Base-by-base conservation (phyloP, 2,888 invertebrate species). In the Eumerus sabulonum region DNA sequence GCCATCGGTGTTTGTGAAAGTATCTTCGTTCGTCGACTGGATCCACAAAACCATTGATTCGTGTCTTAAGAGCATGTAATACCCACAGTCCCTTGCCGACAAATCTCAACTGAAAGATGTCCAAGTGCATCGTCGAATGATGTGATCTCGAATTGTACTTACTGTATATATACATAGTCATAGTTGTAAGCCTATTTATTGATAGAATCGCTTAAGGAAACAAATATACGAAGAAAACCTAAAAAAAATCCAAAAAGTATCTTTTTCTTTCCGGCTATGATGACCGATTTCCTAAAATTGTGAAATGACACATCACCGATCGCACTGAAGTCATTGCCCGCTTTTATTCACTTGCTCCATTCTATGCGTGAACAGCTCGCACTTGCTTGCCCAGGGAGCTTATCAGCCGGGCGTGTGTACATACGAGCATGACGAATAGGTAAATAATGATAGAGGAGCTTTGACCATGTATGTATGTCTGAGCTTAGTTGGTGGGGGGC, bases 1-100 rank as follows among this genome's bases (percentile, higher is more conserved):
- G 0, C 91, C 91, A 0, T 90, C 90, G 0, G 90, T 90, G 1
- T 90, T 90, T 85, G 90, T 90, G 1, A 87, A 89, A 16, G 90
- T 90, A 3, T 88, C 90, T 0, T 87, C 89, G 1, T 90, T 89
- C 83, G 82, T 88, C 18, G 84, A 88, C 47, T 90, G 90, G 90
- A 84, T 88, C 17, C 79, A 85, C 36, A 83, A 86, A 56, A 77
- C 86, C n/a, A 86, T 87, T 27, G 82, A 35, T 38, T 17, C 50
- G 2, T 40, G 16, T 0, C 14, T 71, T 1, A 47, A 44, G 62
- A 44, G 35, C 11, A n/a, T n/a, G n/a, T n/a, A n/a, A n/a, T n/a
- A n/a, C n/a, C n/a, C n/a, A n/a, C 35, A 62, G 36, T 71, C 62
- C 54, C 19, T 9, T 7, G 40, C 5, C 1, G 40, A 9, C n/a